Percentiles rank a stretch among this genome's conserved stretches.
These are phyloP conservation scores for Myzus persicae DNA, from an alignment of 1,140 invertebrate species.

Conservation along the genomic window DNA sequence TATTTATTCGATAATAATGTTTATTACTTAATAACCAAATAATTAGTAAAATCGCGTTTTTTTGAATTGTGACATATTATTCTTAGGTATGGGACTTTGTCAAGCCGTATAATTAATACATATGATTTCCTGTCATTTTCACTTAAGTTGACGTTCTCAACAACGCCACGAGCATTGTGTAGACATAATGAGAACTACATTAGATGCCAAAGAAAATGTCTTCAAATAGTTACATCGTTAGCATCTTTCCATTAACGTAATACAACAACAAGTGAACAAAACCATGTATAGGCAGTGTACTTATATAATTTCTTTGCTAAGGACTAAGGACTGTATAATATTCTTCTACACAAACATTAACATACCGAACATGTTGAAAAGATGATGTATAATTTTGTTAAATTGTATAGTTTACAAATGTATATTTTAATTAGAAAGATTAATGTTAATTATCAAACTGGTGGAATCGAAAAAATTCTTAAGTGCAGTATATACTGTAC, in stretches of 20 bases:
- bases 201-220: conserved; percentile 30
- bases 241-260: conserved; percentile 9
- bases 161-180: not conserved
- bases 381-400: not conserved
- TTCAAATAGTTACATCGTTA: conserved; percentile 35
- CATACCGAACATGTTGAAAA: not conserved
- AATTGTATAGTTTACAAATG: not conserved
- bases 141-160: not conserved
- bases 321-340: not conserved
- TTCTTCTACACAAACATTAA: not conserved
- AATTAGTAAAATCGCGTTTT: not conserved
- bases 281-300: not conserved
- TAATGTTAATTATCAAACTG: not conserved
- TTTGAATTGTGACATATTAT: not conserved
- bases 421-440: not conserved
- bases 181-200: conserved; percentile 16
- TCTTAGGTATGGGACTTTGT: not conserved
- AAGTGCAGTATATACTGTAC: not conserved
- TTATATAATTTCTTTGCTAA: not conserved
- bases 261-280: not conserved
- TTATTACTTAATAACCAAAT: not conserved
- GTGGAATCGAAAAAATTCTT: not conserved
- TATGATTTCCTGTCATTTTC: conserved; percentile 8
- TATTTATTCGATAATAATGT: not conserved
- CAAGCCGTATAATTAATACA: not conserved